Conservation (phyloP, 1,140 invertebrate genomes). For the Lordiphosa stackelbergi region DNA sequence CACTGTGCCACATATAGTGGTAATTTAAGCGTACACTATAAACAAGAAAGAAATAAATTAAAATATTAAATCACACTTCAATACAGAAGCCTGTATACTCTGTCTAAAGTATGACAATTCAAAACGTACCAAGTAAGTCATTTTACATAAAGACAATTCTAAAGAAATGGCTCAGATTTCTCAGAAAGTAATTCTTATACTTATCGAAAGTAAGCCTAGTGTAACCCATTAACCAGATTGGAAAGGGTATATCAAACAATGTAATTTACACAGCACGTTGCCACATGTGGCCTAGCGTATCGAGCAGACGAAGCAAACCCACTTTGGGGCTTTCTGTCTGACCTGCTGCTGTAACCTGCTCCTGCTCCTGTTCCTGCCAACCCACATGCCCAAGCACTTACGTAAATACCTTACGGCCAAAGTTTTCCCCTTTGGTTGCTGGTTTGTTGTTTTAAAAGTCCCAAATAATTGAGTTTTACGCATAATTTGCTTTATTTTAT, state of each 20-base stretch:
- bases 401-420: constrained; percentile 52
- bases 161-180: neutral
- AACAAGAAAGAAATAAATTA: constrained; percentile 8
- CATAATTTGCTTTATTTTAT: constrained; percentile 66
- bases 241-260: constrained; percentile 24
- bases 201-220: constrained; percentile 1
- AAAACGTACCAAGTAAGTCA: no score
- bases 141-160: no score
- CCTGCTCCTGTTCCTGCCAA: neutral
- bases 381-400: constrained; percentile 43
- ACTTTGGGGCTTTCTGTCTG: constrained; percentile 21
- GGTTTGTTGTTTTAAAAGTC: constrained; percentile 55
- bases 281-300: constrained; percentile 49
- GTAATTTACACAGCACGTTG: constrained; percentile 54
- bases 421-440: constrained; percentile 54
- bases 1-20: no score
- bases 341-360: constrained; percentile 13
- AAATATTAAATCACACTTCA: neutral
- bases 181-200: no score
- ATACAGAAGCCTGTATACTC: constrained; percentile 34
- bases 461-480: constrained; percentile 62
- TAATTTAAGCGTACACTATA: neutral
- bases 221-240: constrained; percentile 36
- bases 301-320: constrained; percentile 5
- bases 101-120: constrained; percentile 10